phyloP scores from a whole-genome alignment of 2,888 invertebrate genomes.

The Oscheius myriophilus region DNA sequence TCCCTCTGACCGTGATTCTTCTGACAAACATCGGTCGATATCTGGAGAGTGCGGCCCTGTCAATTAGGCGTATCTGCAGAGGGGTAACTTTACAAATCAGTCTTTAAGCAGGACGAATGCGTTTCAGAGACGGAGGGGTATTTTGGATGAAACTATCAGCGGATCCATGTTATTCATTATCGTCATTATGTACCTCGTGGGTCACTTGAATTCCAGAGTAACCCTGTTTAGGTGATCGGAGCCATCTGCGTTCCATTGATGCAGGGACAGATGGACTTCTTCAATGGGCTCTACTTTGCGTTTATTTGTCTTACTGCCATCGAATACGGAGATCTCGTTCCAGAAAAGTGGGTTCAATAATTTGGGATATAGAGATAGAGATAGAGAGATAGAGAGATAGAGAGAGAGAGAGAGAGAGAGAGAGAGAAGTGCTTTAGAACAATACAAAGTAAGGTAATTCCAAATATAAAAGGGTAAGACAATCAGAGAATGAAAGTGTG shows the following conservation, averaged over 20 bases:
- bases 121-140: constrained; percentile 16
- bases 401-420: no score
- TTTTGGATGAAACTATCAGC: constrained; percentile 32
- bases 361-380: no score
- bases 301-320: constrained; percentile 69
- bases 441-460: no score
- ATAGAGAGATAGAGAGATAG: no score
- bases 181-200: constrained; percentile 51
- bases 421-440: no score
- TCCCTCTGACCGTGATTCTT: constrained; percentile 68
- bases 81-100: constrained; percentile 2
- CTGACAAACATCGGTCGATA: constrained; percentile 68
- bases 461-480: no score
- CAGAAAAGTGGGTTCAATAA: constrained; percentile 47
- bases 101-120: not conserved
- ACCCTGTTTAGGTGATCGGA: constrained; percentile 37
- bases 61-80: constrained; percentile 35
- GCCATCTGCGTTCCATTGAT: constrained; percentile 51
- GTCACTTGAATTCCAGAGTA: not conserved
- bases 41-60: constrained; percentile 56
- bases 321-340: constrained; percentile 67
- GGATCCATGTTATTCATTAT: constrained; percentile 53
- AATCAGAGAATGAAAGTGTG: no score
- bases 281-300: constrained; percentile 67
- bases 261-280: constrained; percentile 64